phyloP scores from a whole-genome alignment of 2,113 vertebrate species.

The Pedetes capensis region DNA sequence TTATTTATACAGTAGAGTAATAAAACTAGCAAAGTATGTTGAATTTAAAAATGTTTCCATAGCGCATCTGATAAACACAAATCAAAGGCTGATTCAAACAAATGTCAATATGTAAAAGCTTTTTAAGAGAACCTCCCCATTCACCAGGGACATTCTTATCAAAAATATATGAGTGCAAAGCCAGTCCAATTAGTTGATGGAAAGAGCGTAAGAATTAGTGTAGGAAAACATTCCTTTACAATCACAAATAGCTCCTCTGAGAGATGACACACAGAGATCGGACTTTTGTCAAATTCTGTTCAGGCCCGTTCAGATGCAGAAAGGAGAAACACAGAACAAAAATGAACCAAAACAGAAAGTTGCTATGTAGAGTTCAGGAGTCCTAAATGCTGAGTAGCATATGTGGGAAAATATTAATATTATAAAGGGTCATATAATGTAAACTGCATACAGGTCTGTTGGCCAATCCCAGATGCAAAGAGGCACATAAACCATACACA shows the following conservation, averaged over 20 bases:
- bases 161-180: constrained; percentile 59
- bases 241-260: constrained; percentile 65
- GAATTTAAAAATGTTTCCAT: constrained; percentile 24
- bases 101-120: constrained; percentile 48
- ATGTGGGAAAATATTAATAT: neutral
- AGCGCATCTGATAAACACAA: constrained; percentile 59
- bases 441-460: neutral
- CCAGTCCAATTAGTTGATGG: constrained; percentile 61
- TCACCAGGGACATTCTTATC: constrained; percentile 71
- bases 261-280: constrained; percentile 65
- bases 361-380: neutral
- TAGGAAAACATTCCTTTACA: constrained; percentile 67
- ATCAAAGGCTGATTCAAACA: constrained; percentile 52
- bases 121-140: constrained; percentile 31
- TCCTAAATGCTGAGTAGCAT: neutral
- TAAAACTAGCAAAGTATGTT: constrained; percentile 57
- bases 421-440: neutral
- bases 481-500: neutral
- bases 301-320: neutral
- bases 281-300: constrained; percentile 44
- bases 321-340: neutral
- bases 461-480: neutral
- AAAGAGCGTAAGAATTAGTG: constrained; percentile 15
- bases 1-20: constrained; percentile 56
- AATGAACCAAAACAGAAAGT: neutral